Conservation (phyloP, 2,797 vertebrate species). For the Malacoraja senta region DNA sequence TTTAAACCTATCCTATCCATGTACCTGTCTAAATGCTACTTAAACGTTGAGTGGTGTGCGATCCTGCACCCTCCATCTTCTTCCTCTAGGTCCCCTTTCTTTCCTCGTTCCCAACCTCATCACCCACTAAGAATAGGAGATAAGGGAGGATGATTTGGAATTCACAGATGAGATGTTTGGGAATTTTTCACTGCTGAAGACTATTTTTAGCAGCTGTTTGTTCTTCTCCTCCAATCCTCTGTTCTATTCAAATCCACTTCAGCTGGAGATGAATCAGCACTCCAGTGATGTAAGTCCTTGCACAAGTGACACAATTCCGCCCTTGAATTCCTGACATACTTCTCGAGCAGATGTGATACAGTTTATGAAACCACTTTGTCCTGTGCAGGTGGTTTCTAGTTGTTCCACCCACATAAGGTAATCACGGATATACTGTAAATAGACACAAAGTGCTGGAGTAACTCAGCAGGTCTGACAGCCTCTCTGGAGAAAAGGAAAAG, state of each 20-base stretch:
- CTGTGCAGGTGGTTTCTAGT: neutral
- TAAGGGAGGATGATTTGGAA: neutral
- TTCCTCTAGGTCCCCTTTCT: neutral
- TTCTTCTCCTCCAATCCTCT: neutral
- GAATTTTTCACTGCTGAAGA: neutral
- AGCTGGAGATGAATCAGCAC: conserved; percentile 8
- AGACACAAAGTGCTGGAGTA: no score
- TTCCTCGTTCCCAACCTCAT: neutral
- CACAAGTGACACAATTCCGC: conserved; percentile 22
- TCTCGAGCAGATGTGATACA: neutral
- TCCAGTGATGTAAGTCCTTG: neutral
- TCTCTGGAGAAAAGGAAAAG: no score
- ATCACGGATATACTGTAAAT: no score
- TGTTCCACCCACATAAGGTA: neutral
- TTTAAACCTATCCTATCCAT: no score
- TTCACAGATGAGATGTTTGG: neutral
- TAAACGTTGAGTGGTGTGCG: no score
- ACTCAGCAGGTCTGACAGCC: no score
- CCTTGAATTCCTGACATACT: conserved; percentile 10
- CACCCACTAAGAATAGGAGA: neutral
- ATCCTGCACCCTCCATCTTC: neutral
- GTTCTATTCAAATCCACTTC: neutral
- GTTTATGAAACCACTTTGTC: neutral
- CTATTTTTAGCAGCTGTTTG: neutral
- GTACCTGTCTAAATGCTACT: no score